Evolutionary conservation across 2,113 vertebrate genomes (phyloP).

Genomic region (Podarcis raffonei): DNA sequence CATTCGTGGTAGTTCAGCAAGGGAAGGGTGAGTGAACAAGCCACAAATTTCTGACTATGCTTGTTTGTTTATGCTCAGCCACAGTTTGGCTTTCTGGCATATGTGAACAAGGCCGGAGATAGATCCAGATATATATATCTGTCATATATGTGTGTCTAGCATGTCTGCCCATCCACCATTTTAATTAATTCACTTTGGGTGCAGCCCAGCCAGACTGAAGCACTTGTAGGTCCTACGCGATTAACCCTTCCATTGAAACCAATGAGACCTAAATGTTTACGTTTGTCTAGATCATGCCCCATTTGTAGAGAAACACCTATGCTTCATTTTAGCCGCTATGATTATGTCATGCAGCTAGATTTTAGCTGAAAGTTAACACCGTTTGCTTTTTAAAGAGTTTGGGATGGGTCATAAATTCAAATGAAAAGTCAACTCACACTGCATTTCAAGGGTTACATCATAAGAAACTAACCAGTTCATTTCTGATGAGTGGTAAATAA

Average conservation of each 20-base stretch:
- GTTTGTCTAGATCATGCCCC: not conserved
- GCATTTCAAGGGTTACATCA: constrained; percentile 50
- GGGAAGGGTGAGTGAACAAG: too few species aligned
- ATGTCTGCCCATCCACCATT: not conserved
- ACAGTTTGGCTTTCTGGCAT: too few species aligned
- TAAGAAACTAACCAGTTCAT: constrained; percentile 51
- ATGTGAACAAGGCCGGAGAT: too few species aligned
- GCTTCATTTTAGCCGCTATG: not conserved
- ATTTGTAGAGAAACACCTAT: not conserved
- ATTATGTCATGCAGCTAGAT: not conserved
- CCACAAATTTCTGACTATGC: too few species aligned
- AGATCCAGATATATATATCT: too few species aligned
- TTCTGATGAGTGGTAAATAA: constrained; percentile 56
- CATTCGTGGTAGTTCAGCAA: too few species aligned
- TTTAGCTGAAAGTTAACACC: not conserved
- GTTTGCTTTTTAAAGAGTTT: not conserved
- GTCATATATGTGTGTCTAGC: too few species aligned
- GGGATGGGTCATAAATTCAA: not conserved
- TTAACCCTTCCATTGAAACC: not conserved
- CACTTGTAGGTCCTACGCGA: not conserved
- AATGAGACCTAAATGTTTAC: not conserved
- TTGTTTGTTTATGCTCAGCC: too few species aligned
- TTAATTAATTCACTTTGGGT: not conserved
- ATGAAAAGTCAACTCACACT: constrained; percentile 35
- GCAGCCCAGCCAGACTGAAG: not conserved